Evolutionary conservation across 2,113 vertebrate genomes (phyloP).

Genomic region (Fulmarus glacialis): DNA sequence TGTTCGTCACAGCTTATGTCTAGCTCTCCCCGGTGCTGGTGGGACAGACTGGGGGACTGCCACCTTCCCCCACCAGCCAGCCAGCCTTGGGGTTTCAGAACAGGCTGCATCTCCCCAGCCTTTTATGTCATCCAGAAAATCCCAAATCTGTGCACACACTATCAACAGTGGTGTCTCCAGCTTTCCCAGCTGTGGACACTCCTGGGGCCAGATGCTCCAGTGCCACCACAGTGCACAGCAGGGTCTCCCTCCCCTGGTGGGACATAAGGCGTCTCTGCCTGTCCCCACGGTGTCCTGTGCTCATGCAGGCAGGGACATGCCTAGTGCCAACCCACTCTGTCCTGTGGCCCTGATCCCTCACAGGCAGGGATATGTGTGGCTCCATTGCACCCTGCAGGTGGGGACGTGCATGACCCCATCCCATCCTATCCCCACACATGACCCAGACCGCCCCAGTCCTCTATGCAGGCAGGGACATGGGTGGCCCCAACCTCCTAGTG

Average conservation of each 20-base stretch:
- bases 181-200: background rate
- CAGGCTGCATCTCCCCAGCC: background rate
- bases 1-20: background rate
- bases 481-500: background rate
- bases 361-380: background rate
- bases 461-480: accelerated
- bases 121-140: background rate
- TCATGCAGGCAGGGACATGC: background rate
- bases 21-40: background rate
- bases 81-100: background rate
- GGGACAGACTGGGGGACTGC: background rate
- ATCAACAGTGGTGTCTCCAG: accelerated
- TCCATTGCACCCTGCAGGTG: background rate
- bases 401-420: background rate
- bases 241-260: background rate
- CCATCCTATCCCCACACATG: background rate
- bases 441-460: background rate
- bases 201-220: too few species aligned
- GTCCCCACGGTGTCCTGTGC: background rate
- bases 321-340: background rate
- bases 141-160: accelerated
- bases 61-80: background rate
- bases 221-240: background rate
- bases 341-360: accelerated
- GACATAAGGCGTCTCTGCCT: too few species aligned